Conservation (phyloP, 2,888 invertebrate genomes). For the Drosophila macrospina region DNA sequence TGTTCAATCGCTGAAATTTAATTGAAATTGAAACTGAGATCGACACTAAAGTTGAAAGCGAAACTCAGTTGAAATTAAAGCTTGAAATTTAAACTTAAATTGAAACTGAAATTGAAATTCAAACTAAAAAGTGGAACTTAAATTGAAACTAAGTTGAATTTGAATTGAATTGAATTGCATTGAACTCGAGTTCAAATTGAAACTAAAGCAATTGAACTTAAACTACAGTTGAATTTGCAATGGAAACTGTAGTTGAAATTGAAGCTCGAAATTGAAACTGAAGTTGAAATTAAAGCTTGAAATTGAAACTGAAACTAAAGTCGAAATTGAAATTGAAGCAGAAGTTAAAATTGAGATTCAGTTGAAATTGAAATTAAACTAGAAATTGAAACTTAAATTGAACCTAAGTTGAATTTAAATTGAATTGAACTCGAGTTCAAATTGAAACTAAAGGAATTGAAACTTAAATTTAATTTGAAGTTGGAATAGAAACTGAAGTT, state of each 20-base stretch:
- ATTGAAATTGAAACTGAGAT: slow-evolving; percentile 3
- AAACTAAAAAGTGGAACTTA: background rate
- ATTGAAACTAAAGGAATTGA: too few relatives aligned
- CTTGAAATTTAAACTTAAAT: background rate
- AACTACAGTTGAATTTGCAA: background rate
- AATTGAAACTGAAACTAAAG: background rate
- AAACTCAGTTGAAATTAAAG: background rate
- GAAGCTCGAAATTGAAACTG: background rate
- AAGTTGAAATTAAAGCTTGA: background rate
- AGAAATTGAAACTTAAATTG: background rate
- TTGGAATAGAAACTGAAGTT: too few relatives aligned
- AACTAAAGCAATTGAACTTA: too few relatives aligned
- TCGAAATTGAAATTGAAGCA: background rate
- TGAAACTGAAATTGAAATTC: background rate
- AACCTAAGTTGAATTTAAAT: background rate
- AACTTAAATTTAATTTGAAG: too few relatives aligned
- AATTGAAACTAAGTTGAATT: background rate
- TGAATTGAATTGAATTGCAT: too few relatives aligned
- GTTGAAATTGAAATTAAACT: background rate
- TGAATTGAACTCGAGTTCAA: background rate
- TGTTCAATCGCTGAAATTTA: background rate
- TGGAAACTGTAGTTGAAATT: background rate
- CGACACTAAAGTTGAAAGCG: background rate
- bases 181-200: background rate
- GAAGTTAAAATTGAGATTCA: background rate